Base-by-base conservation (phyloP, 2,113 vertebrate genomes). In the Myxocyprinus asiaticus region DNA sequence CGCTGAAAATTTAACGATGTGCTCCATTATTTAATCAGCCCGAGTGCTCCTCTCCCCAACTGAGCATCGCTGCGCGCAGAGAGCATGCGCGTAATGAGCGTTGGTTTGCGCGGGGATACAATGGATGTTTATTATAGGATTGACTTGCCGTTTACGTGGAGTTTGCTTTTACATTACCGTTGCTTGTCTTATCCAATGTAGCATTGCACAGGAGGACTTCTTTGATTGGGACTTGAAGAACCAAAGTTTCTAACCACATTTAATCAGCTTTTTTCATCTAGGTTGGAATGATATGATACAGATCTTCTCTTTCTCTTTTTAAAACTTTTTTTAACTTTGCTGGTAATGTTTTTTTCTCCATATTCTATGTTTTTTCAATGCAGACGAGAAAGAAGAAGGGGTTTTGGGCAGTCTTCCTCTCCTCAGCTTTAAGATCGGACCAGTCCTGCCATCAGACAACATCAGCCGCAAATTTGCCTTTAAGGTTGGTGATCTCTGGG, bases 321-420 rank as follows among this genome's bases (percentile, higher is more conserved):
- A 7, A 7, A n/a, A 14, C 53, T 17, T 1, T 50, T 42, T 56
- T 22, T 67, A 58, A 6, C n/a, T 33, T 4, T n/a, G 9, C 4
- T 70, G 51, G 53, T 64, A 42, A 65, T 12, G 9, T 55, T 51
- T 17, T 3, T n/a, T 33, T 33, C 22, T 33, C 22, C 22, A 33
- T 33, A 15, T 45, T 50, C 9, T 22, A 10, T 61, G 12, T 66
- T 22, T 45, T 50, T 15, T 22, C 66, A 7, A 69, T 74, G 58
- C 90, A 99, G 97, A 99, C 9, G 97, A 97, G 82, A 98, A 96
- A 83, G 96, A 99, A 88, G 96, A 98, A 83, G 92, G 87, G 6
- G 86, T 98, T 69, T 87, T 99, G 88, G 96, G 96, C 75, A 98
- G 96, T 88, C 93, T 98, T 76, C 96, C 96, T 0, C 93, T 99